Conservation (phyloP, 1,140 invertebrate species). For the Thaumatotibia leucotreta region DNA sequence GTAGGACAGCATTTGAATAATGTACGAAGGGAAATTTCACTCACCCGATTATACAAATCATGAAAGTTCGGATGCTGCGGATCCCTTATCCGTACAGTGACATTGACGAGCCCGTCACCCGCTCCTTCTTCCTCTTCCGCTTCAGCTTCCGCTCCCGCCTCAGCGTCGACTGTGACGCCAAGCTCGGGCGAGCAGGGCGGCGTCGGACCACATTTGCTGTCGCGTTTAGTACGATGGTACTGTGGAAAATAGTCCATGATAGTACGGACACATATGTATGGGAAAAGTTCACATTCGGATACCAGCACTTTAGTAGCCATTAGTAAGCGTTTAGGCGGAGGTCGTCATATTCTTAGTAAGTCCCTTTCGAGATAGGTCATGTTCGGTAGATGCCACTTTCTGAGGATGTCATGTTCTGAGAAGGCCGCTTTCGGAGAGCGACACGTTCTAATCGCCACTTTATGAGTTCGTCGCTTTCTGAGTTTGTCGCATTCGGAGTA, state of each 20-base stretch:
- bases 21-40: no score
- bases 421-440: no score
- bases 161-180: conserved; percentile 4
- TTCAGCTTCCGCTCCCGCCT: neutral
- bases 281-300: no score
- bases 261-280: neutral
- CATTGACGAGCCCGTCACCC: conserved; percentile 70
- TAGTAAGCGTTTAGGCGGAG: no score
- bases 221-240: conserved; percentile 28
- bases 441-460: no score
- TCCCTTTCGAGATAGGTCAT: no score
- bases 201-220: conserved; percentile 45
- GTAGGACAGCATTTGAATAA: conserved; percentile 46
- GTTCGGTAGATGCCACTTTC: no score
- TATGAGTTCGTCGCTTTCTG: no score
- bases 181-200: conserved; percentile 45
- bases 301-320: no score
- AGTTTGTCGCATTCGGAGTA: no score
- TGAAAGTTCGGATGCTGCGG: conserved; percentile 52
- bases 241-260: neutral
- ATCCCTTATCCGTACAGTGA: conserved; percentile 73
- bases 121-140: conserved; percentile 8
- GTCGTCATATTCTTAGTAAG: no score
- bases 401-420: no score
- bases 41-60: conserved; percentile 55